Base-by-base conservation (phyloP, 1,140 invertebrate genomes). In the Sycophaga agraensis region DNA sequence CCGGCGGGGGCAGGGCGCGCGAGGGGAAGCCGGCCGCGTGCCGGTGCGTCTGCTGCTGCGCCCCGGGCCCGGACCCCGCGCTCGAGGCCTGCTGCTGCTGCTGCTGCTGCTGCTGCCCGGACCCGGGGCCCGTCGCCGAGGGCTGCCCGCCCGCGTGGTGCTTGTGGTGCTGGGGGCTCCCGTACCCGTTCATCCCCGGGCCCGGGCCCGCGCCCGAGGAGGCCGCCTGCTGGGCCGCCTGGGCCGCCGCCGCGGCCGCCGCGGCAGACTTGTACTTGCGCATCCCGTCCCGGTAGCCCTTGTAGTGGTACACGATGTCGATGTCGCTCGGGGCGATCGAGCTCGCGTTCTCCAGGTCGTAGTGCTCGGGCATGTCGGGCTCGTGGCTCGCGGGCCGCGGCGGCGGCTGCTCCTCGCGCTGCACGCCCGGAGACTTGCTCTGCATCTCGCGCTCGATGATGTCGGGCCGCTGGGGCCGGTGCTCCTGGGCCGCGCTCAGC, bases 321-420 rank as follows among this genome's bases (percentile, higher is more conserved):
- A 97, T 97, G 76, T 98, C 96, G 11, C 94, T 96, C 0, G 96
- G 95, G 1, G 96, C 96, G 66, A 98, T 97, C 0, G 93, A 96
- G 75, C 94, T 96, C 1, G 95, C 94, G 79, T 98, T 98, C 78
- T 98, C 96, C 53, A 98, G 80, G 76, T 98, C 96, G 71, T 98
- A 98, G 73, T 96, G 95, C 74, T 98, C 96, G 0, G 94, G 94
- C 65, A 91, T 85, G 74, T 97, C 94, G 0, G 90, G 89, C 59
- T 84, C 84, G 0, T 83, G 82, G 60, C 86, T 86, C 19, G 84
- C 83, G 1, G 86, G 84, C 4, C 87, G 84, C 21, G 89, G 87
- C 16, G 89, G 81, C 0, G 87, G 85, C 0, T 87, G 86, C 71
- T 91, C 89, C 62, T 94, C 91, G 64, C 93, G 89, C 35, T 90